phyloP scores from a whole-genome alignment of 2,888 invertebrate genomes.

The Trachelus troglodyta region DNA sequence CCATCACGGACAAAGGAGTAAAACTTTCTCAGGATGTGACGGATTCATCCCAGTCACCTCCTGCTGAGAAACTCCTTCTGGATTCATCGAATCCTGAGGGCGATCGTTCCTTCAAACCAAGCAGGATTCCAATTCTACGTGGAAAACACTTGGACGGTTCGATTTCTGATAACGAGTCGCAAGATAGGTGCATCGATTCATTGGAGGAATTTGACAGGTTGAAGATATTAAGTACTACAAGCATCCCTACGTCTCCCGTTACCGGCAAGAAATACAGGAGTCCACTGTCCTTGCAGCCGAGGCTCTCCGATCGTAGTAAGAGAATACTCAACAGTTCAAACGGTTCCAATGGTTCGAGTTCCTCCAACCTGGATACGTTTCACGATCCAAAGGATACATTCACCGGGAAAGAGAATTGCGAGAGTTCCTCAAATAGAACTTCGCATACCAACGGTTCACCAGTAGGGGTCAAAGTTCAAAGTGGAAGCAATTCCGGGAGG shows the following conservation, averaged over 20 bases:
- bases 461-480: constrained; percentile 32
- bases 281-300: constrained; percentile 48
- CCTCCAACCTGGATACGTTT: constrained; percentile 5
- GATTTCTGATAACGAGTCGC: constrained; percentile 44
- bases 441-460: constrained; percentile 17
- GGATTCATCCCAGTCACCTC: background rate
- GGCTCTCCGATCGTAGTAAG: constrained; percentile 42
- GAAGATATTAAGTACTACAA: constrained; percentile 25
- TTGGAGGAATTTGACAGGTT: constrained; percentile 40
- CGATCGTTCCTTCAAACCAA: constrained; percentile 50
- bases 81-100: constrained; percentile 22
- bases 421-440: constrained; percentile 10
- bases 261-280: constrained; percentile 60
- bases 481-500: constrained; percentile 40
- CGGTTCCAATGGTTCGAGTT: constrained; percentile 24
- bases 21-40: background rate
- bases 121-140: constrained; percentile 54
- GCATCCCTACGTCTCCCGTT: constrained; percentile 55
- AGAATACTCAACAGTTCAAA: constrained; percentile 42
- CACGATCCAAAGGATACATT: constrained; percentile 1
- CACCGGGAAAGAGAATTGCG: constrained; percentile 18
- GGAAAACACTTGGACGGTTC: constrained; percentile 47
- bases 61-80: background rate
- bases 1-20: background rate
- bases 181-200: constrained; percentile 40